Percentiles rank a stretch among this genome's conserved stretches.
These are phyloP conservation scores for Drosophila kikkawai DNA, from an alignment of 1,140 invertebrate genomes.

Conservation along the genomic window DNA sequence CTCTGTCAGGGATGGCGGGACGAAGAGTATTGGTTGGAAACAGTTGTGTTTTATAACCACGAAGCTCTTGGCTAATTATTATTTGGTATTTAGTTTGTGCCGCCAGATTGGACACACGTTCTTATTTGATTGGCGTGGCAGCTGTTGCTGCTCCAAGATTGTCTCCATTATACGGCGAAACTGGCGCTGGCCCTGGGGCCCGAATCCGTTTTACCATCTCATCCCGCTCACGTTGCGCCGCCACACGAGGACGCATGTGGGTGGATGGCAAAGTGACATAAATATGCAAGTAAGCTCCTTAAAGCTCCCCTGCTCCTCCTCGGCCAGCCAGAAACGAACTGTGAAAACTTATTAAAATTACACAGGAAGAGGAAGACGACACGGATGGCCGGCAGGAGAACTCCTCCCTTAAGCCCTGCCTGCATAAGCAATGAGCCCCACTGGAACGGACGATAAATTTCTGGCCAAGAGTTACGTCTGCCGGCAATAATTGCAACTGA, in stretches of 20 bases:
- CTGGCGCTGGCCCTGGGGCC: constrained; percentile 40
- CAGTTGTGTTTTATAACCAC: constrained; percentile 66
- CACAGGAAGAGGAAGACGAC: constrained; percentile 22
- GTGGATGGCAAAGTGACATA: constrained; percentile 59
- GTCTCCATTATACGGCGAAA: constrained; percentile 45
- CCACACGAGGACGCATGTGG: constrained; percentile 4
- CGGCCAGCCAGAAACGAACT: constrained; percentile 23
- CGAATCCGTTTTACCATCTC: constrained; percentile 16
- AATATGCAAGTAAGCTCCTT: constrained; percentile 80
- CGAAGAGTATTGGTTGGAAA: constrained; percentile 13
- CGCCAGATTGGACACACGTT: constrained; percentile 2
- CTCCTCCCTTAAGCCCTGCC: constrained; percentile 52
- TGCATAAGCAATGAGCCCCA: constrained; percentile 73
- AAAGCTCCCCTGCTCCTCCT: constrained; percentile 45
- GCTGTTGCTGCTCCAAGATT: constrained; percentile 25
- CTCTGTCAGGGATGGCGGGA: neutral
- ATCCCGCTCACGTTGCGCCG: neutral
- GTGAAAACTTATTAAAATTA: constrained; percentile 78
- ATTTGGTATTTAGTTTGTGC: constrained; percentile 54
- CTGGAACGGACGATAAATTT: constrained; percentile 70
- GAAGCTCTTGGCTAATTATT: constrained; percentile 53
- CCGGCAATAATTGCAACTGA: constrained; percentile 69
- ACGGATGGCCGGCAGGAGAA: constrained; percentile 1
- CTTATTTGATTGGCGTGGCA: constrained; percentile 32
- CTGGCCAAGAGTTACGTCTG: constrained; percentile 49